Conservation (phyloP, 2,797 vertebrate species). For the Serranus cabrilla region DNA sequence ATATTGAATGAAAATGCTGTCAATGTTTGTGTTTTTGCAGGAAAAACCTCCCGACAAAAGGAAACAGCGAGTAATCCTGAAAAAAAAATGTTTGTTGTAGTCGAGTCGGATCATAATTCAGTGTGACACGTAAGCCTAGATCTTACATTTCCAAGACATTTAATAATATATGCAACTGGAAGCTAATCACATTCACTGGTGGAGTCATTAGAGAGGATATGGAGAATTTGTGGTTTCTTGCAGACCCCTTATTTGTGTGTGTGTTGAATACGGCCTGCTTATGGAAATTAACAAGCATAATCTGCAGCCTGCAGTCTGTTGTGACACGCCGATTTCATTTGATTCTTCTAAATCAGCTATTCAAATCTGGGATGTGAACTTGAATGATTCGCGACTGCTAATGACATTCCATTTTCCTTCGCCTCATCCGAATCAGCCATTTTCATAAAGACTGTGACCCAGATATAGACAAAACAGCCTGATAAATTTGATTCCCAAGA, state of each 20-base stretch:
- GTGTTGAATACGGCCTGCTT: conserved; percentile 35
- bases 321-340: conserved; percentile 56
- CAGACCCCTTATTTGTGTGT: conserved; percentile 27
- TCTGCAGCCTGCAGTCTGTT: conserved; percentile 58
- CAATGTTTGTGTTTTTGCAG: neutral
- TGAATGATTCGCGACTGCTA: conserved; percentile 58
- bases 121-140: neutral
- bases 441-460: conserved; percentile 69
- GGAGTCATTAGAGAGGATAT: conserved; percentile 35
- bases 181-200: conserved; percentile 47
- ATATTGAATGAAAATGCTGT: neutral
- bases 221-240: conserved; percentile 44
- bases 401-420: conserved; percentile 57
- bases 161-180: conserved; percentile 40
- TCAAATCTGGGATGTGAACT: conserved; percentile 59
- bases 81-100: neutral
- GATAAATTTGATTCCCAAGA: conserved; percentile 59
- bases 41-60: neutral
- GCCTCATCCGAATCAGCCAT: conserved; percentile 52
- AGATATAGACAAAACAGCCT: conserved; percentile 66
- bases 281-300: conserved; percentile 65
- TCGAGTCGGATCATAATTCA: conserved; percentile 25
- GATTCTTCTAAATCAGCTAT: conserved; percentile 65
- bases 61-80: neutral
- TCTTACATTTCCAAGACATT: conserved; percentile 44